phyloP scores from a whole-genome alignment of 2,888 invertebrate species.

The Tinea trinotella region DNA sequence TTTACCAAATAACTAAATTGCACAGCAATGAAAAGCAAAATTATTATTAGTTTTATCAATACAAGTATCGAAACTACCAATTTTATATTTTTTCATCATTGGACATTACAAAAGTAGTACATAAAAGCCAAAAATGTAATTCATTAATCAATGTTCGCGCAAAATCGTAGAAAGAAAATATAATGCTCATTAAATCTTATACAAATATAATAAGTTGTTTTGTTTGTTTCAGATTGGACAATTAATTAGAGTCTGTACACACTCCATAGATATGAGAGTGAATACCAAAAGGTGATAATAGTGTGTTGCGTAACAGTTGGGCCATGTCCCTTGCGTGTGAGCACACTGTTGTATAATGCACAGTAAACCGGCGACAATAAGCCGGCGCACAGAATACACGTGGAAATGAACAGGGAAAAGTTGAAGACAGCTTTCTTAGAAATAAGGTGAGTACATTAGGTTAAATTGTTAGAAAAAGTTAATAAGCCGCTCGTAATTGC shows the following conservation, averaged over 20 bases:
- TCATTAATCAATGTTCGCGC: no score
- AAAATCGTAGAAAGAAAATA: no score
- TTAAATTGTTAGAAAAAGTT: neutral
- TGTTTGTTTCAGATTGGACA: conserved; percentile 2
- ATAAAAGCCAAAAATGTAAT: no score
- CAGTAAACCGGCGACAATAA: neutral
- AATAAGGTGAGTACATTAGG: conserved; percentile 44
- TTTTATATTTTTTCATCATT: no score
- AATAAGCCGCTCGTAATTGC: neutral
- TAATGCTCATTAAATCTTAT: neutral
- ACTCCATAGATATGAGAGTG: conserved; percentile 5
- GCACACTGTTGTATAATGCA: neutral
- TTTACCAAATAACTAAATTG: no score
- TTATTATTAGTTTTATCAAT: no score
- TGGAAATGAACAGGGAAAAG: conserved; percentile 71
- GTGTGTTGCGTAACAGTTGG: conserved; percentile 1
- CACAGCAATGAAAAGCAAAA: no score
- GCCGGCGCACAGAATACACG: conserved; percentile 27
- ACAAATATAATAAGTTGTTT: neutral
- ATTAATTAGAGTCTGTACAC: neutral
- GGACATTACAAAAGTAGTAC: no score
- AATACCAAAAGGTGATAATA: conserved; percentile 13
- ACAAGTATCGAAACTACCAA: no score
- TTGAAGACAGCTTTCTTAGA: conserved; percentile 49
- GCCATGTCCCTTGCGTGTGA: conserved; percentile 25